These are phyloP conservation scores for Bettongia penicillata DNA, from an alignment of 2,113 vertebrate species.

Conservation along the genomic window DNA sequence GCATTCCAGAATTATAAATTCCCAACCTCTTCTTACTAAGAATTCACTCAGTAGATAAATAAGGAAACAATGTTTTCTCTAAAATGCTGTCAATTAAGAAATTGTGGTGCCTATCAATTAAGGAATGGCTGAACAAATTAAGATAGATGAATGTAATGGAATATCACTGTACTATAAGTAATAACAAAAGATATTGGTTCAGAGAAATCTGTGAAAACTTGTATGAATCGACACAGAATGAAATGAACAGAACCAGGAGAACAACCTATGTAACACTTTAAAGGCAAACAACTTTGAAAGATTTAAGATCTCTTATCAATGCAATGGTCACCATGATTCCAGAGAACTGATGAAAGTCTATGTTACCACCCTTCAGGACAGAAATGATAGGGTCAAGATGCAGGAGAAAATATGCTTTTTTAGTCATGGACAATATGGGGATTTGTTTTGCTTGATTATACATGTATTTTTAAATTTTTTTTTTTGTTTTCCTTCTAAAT, in stretches of 20 bases:
- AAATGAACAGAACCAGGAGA: background rate
- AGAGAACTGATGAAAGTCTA: background rate
- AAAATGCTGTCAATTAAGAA: background rate
- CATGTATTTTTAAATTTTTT: background rate
- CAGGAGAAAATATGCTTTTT: background rate
- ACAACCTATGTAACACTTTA: background rate
- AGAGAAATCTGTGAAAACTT: background rate
- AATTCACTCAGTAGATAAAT: background rate
- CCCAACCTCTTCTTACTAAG: background rate
- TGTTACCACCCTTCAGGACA: background rate
- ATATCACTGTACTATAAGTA: background rate
- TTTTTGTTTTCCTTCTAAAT: background rate
- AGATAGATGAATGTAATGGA: background rate
- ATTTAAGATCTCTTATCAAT: background rate
- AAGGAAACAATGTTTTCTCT: background rate
- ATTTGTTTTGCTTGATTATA: background rate
- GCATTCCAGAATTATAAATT: constrained; percentile 9
- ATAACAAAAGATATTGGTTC: background rate
- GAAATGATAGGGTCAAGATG: background rate
- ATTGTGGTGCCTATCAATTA: background rate
- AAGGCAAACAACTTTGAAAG: background rate
- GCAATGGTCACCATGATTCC: background rate
- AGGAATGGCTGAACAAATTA: background rate
- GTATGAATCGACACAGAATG: background rate
- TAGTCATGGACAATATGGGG: background rate